These are phyloP conservation scores for Aphrophora alni DNA, from an alignment of 2,888 invertebrate genomes.

Conservation along the genomic window DNA sequence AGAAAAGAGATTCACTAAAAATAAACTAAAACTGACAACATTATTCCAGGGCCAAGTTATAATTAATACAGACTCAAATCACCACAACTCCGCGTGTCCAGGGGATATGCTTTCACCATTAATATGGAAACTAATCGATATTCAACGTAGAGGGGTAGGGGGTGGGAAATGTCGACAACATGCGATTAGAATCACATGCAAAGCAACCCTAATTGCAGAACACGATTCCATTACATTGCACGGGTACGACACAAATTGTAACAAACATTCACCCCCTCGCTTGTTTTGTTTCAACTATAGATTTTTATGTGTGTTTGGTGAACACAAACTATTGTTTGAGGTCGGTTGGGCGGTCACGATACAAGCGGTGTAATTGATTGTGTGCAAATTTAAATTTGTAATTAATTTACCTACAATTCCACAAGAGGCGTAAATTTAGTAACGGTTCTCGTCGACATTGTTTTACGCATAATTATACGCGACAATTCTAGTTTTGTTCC, in stretches of 20 bases:
- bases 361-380: background rate
- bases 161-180: slow-evolving; percentile 38
- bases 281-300: background rate
- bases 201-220: slow-evolving; percentile 28
- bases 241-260: background rate
- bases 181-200: slow-evolving; percentile 40
- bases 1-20: background rate
- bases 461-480: background rate
- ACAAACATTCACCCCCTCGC: background rate
- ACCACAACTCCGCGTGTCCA: background rate
- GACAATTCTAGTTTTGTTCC: background rate
- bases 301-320: background rate
- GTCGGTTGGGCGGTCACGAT: background rate
- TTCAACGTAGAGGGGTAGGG: background rate
- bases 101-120: slow-evolving; percentile 27
- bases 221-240: slow-evolving; percentile 26
- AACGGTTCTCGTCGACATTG: background rate
- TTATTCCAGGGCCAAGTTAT: background rate
- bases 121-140: slow-evolving; percentile 31
- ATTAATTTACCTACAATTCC: background rate
- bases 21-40: slow-evolving; percentile 16
- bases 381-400: background rate
- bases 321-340: background rate
- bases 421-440: background rate
- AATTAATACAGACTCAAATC: slow-evolving; percentile 21